These are phyloP conservation scores for Heliconius hermathena DNA, from an alignment of 1,140 invertebrate genomes.

Conservation along the genomic window DNA sequence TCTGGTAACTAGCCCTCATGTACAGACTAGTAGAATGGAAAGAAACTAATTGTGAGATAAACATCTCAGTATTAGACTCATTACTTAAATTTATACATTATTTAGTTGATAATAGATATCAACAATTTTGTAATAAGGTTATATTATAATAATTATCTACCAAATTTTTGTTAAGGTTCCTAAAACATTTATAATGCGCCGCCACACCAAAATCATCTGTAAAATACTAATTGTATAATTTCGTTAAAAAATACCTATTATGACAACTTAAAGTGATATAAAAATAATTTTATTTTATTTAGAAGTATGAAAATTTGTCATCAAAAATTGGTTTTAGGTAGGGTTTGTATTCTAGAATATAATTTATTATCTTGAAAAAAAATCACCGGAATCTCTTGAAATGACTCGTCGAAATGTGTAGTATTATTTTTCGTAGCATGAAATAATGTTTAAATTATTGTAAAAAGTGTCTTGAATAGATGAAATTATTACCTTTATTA, in stretches of 20 bases:
- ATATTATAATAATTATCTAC: too few relatives aligned
- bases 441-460: not conserved
- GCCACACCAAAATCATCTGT: too few relatives aligned
- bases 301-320: too few relatives aligned
- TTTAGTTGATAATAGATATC: too few relatives aligned
- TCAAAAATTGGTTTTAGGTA: too few relatives aligned
- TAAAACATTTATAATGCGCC: too few relatives aligned
- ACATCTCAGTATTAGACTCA: not conserved
- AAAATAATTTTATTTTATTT: too few relatives aligned
- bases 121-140: too few relatives aligned
- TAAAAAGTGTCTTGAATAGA: not conserved
- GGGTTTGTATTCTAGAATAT: too few relatives aligned
- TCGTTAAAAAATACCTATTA: not conserved
- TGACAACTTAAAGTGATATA: not conserved
- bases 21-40: slow-evolving; percentile 6
- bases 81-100: not conserved
- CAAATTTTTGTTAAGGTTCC: too few relatives aligned
- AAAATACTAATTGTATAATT: too few relatives aligned
- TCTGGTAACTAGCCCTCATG: slow-evolving; percentile 12
- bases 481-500: not conserved
- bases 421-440: not conserved
- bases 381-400: not conserved
- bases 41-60: not conserved
- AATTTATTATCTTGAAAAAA: not conserved
- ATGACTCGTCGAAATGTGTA: not conserved